Evolutionary conservation across 2,888 invertebrate genomes (phyloP), one percentile per base, ranked within the genome.

Genomic region (Andricus quercusramuli): DNA sequence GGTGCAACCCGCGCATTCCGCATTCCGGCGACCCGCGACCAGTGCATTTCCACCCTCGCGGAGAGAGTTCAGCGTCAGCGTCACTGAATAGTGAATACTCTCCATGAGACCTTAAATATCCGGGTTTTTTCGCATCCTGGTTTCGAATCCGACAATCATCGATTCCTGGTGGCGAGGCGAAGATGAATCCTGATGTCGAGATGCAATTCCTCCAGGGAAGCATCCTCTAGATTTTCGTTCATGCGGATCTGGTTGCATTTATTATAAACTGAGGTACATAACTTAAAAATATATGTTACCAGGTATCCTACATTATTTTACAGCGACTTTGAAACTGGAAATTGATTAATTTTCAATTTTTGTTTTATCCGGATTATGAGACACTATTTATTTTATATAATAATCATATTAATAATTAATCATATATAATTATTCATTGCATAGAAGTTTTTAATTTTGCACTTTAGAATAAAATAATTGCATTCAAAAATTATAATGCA

Each of bases 21-120:
- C 74, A 70, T 76, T 79, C 78, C 66, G 79, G 77, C 80, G 77
- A 81, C 84, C 87, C 88, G 88, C 80, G 77, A 81, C 84, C 87
- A 88, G 88, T 89, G 84, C 82, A 78, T 80, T 83, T 85, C 83
- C 83, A 86, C 84, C 84, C 85, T 84, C 84, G 68, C 76, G 37
- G 37, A 37, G 82, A 82, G 79, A 56, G 51, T 37, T 74, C n/a
- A 59, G 8, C 32, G 20, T 8, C 29, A 29, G 8, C 32, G 22
- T 59, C 59, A 59, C 22, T 59, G n/a, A 56, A 56, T 56, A n/a
- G n/a, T 11, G 11, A n/a, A 56, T 56, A n/a, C 32, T 11, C 74
- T 56, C 20, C 11, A 29, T 47, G 20, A 47, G 70, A 74, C 78
- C 77, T 65, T 77, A 17, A 76, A 56, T 66, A 77, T 66, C 65